Evolutionary conservation across 2,888 invertebrate species (phyloP), one percentile per base, ranked within the genome.

Genomic region (Aethes cnicana): DNA sequence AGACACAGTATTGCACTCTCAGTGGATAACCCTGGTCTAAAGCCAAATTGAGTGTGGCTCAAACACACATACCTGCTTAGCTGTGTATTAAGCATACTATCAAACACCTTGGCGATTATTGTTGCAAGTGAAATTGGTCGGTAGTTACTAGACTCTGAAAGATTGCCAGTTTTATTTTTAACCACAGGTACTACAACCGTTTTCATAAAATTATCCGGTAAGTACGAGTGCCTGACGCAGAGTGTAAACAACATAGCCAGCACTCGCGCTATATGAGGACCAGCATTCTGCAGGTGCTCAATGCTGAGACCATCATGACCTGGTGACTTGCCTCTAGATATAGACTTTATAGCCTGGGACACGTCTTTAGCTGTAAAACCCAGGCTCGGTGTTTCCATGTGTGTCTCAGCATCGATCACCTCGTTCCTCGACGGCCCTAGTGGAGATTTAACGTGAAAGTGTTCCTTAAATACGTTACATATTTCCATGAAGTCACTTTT

Each of bases 321-420:
- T 20, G 35, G 35, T 4, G 20, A 35, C 20, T 60, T 63, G 6
- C 60, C 62, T 6, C 54, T 23, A 1, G 47, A 37, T 37, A 57
- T 59, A 5, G 18, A 18, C 8, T 43, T 33, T n/a, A 56, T 30
- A 7, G 41, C 26, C 16, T 32, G 41, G 5, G 23, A 5, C 8
- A 23, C 8, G 8, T 23, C 8, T 2, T 6, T 23, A 6, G 23
- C 23, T 8, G 23, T 6, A 8, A 6, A 23, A 2, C 23, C 8
- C 4, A 8, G 23, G 7, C 8, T 8, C 4, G 8, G 4, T 7
- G 2, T 2, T 8, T 8, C 5, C 2, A 2, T 23, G 8, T 6
- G 4, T 5, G 23, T 7, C 5, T 35, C 20, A 35, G 6, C 21
- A 12, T 36, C 20, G 1, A 5, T 23, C 23, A 21, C 20, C 20